Evolutionary conservation across 2,888 invertebrate genomes (phyloP), one percentile per base, ranked within the genome.

Genomic region (Malacosoma neustria): DNA sequence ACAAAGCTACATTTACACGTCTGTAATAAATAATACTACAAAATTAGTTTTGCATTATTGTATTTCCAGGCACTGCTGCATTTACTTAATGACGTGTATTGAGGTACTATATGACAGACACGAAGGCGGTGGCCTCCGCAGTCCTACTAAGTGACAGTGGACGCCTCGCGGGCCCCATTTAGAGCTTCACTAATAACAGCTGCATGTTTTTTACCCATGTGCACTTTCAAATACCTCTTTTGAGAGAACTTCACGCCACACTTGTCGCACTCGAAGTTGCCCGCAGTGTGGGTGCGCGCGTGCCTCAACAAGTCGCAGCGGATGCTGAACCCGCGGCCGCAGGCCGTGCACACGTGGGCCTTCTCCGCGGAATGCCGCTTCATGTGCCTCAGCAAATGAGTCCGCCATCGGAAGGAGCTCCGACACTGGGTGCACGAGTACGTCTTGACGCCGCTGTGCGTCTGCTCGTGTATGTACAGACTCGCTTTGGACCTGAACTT

Each of bases 231-330:
- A 53, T 89, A 89, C 13, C 89, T 62, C 43, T 66, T 67, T 51
- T 89, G 88, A 3, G 84, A 79, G 51, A 88, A 88, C 14, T 60
- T 62, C 32, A 66, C 61, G 0, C 64, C 68, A 51, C 90, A 90
- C 14, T 65, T 51, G 2, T 63, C 54, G 48, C 89, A 89, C 4
- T 59, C 48, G 52, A 62, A 80, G 1, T 63, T 67, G 1, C 72
- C 77, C 1, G 64, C 60, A 1, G 62, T 43, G 51, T 90, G 90
- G 40, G 86, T 77, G 14, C 76, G 66, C 38, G 67, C 57, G 54
- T 89, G 89, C 1, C 87, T 66, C 32, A 79, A 67, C 44, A 88
- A 58, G 49, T 88, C 87, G 22, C 66, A 61, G 36, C 75, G 80
- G 6, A 84, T 72, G 7, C 55, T 55, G 56, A 89, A 89, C 1